Conservation (phyloP, 2,113 vertebrate genomes). For the Trinectes maculatus region DNA sequence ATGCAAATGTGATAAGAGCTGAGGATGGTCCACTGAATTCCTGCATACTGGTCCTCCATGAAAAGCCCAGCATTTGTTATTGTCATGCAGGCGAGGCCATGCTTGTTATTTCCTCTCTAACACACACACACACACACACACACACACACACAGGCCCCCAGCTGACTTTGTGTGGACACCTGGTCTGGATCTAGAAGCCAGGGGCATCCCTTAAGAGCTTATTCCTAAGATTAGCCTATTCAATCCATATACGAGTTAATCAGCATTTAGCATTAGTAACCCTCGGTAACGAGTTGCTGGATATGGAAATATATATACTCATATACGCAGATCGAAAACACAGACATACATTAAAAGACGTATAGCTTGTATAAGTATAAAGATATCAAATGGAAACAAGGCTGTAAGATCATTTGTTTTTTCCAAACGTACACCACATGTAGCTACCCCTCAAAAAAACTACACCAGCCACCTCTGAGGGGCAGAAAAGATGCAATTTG, state of each 20-base stretch:
- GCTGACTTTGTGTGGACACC: constrained; percentile 65
- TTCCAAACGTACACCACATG: constrained; percentile 1
- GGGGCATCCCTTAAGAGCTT: constrained; percentile 61
- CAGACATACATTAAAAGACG: neutral
- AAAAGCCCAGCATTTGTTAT: constrained; percentile 52
- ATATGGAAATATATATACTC: neutral
- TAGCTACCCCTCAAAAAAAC: constrained; percentile 11
- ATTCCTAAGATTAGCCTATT: constrained; percentile 64
- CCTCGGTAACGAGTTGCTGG: too few relatives aligned
- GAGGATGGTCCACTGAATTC: constrained; percentile 55
- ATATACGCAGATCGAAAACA: neutral
- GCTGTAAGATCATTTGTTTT: too few relatives aligned
- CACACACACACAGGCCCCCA: constrained; percentile 38
- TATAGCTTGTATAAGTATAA: too few relatives aligned
- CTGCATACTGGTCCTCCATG: constrained; percentile 42
- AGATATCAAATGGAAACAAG: too few relatives aligned
- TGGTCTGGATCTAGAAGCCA: constrained; percentile 60
- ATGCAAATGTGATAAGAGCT: constrained; percentile 50
- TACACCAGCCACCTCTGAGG: constrained; percentile 36
- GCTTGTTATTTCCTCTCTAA: constrained; percentile 29
- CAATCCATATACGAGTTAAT: constrained; percentile 66
- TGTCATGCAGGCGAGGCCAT: constrained; percentile 51
- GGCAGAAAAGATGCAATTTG: constrained; percentile 62
- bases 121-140: constrained; percentile 24
- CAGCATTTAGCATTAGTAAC: constrained; percentile 46